phyloP scores from a whole-genome alignment of 2,113 vertebrate species.

The Condylura cristata region DNA sequence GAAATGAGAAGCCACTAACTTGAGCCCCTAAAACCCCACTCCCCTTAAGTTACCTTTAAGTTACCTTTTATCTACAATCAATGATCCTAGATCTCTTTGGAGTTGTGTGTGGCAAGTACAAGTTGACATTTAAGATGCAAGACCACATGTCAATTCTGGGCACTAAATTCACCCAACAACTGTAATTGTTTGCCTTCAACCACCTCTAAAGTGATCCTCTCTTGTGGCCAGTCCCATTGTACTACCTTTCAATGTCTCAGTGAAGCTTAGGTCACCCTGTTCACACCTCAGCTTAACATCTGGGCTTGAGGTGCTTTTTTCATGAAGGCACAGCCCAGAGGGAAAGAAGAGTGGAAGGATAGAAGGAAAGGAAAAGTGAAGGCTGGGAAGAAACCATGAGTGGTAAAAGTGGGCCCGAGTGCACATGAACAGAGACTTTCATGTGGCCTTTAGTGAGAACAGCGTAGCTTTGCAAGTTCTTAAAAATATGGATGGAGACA shows the following conservation, averaged over 20 bases:
- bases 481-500: neutral
- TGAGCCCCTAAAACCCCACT: neutral
- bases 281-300: neutral
- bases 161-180: neutral
- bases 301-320: neutral
- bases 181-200: neutral
- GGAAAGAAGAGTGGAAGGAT: neutral
- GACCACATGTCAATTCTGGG: neutral
- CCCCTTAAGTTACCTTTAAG: neutral
- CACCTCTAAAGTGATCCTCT: neutral
- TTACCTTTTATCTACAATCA: neutral
- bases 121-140: neutral
- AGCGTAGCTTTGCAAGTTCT: neutral
- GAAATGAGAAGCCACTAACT: slow-evolving; percentile 1
- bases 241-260: rapidly evolving
- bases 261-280: neutral
- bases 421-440: neutral
- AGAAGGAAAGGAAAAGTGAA: neutral
- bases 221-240: neutral
- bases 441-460: neutral
- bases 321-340: neutral
- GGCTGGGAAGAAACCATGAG: slow-evolving; percentile 25
- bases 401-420: neutral
- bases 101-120: neutral
- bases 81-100: too few species aligned